Evolutionary conservation across 1,140 invertebrate species (phyloP).

Genomic region (Zaprionus vittiger): DNA sequence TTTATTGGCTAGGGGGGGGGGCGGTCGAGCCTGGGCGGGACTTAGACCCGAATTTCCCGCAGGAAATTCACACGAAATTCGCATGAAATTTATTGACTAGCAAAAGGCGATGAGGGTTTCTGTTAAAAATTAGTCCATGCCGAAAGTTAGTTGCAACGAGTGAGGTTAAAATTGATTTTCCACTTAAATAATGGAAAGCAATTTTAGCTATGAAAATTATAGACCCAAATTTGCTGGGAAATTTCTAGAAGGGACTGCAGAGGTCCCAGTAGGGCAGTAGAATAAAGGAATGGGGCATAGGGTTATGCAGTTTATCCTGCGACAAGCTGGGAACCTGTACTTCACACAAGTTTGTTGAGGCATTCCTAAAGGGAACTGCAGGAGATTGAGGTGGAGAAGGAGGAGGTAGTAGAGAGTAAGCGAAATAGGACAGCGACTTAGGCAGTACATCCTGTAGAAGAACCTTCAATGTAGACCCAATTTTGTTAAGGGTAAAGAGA

Average conservation of each 20-base stretch:
- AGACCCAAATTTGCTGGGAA: neutral
- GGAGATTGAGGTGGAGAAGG: too few relatives aligned
- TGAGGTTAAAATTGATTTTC: conserved; percentile 1
- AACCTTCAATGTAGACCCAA: too few relatives aligned
- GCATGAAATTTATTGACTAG: conserved; percentile 13
- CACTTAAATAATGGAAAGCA: neutral
- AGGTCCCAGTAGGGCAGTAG: neutral
- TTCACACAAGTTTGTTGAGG: too few relatives aligned
- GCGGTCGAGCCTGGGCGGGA: neutral
- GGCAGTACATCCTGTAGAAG: too few relatives aligned
- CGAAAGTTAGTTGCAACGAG: neutral
- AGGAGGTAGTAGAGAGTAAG: too few relatives aligned
- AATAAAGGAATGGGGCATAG: neutral
- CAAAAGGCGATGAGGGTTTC: neutral
- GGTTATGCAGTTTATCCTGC: too few relatives aligned
- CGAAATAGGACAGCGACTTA: too few relatives aligned
- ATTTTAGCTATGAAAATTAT: neutral
- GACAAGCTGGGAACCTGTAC: too few relatives aligned
- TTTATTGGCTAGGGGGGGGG: conserved; percentile 21
- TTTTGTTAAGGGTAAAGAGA: too few relatives aligned
- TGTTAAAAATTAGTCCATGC: conserved; percentile 8
- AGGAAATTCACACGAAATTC: conserved; percentile 2
- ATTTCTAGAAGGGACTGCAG: neutral
- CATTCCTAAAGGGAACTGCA: too few relatives aligned
- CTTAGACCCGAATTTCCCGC: conserved; percentile 8